A percentile compares a stretch with the other conserved stretches of the same genome.
Conservation (phyloP, 1,140 invertebrate species). For the Caenorhabditis remanei region DNA sequence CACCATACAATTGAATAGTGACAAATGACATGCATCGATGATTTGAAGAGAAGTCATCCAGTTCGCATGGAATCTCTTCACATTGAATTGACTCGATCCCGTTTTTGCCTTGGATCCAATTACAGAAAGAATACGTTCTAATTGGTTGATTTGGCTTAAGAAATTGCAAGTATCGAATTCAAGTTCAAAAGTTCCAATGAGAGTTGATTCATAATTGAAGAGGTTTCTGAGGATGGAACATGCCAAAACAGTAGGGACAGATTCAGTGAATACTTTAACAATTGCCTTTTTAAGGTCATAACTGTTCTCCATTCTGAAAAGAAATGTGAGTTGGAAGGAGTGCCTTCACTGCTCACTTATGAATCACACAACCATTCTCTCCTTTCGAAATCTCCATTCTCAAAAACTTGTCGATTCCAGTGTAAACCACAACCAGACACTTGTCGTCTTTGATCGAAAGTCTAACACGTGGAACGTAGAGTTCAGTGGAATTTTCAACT, state of each 20-base stretch:
- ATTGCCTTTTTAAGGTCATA: no score
- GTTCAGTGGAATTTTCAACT: not conserved
- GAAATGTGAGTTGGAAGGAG: no score
- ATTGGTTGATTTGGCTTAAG: not conserved
- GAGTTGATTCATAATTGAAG: not conserved
- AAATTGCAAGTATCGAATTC: not conserved
- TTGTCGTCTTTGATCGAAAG: not conserved
- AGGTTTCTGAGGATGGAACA: not conserved
- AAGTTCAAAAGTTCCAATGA: not conserved
- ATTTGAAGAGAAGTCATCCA: no score
- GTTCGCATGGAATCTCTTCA: no score
- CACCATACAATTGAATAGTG: no score
- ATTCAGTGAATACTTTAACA: not conserved
- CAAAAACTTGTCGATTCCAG: not conserved
- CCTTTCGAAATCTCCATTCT: not conserved
- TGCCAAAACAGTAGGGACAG: not conserved
- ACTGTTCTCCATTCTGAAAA: no score
- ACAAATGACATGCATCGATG: no score
- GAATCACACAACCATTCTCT: not conserved
- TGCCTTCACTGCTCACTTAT: no score
- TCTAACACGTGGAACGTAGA: not conserved
- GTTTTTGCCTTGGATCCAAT: not conserved
- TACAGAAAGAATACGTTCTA: not conserved
- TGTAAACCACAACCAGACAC: not conserved
- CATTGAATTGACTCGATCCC: not conserved